Conservation (phyloP, 2,888 invertebrate genomes). For the Crossocerus cetratus region DNA sequence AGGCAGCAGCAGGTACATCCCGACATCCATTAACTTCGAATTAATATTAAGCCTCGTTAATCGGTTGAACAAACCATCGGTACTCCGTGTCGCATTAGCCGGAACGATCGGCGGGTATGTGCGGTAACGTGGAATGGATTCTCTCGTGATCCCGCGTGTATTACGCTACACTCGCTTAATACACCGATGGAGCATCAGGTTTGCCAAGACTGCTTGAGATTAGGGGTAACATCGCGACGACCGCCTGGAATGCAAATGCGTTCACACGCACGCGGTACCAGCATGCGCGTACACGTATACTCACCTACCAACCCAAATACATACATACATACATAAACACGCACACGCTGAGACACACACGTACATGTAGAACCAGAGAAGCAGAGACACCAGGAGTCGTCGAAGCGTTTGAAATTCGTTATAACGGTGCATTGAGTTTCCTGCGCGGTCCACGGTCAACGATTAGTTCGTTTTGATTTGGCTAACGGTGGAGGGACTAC, state of each 20-base stretch:
- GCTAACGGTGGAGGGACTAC: not conserved
- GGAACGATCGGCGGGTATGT: too few species aligned
- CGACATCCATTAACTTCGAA: too few species aligned
- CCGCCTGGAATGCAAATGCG: conserved; percentile 26
- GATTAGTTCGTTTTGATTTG: conserved; percentile 35
- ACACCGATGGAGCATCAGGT: too few species aligned
- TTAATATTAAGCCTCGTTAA: too few species aligned
- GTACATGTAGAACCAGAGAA: conserved; percentile 17
- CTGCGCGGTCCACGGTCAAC: conserved; percentile 32
- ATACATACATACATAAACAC: conserved; percentile 29
- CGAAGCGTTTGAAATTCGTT: conserved; percentile 47
- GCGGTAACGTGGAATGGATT: too few species aligned
- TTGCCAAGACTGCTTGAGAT: too few species aligned
- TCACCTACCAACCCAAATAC: not conserved
- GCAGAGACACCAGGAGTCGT: conserved; percentile 33
- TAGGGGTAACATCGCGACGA: not conserved
- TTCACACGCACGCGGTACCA: conserved; percentile 15
- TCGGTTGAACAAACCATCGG: too few species aligned
- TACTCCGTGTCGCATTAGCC: too few species aligned
- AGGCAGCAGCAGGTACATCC: too few species aligned
- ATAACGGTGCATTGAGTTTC: conserved; percentile 34
- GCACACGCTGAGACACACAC: conserved; percentile 18
- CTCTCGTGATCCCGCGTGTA: too few species aligned
- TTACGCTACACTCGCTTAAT: too few species aligned
- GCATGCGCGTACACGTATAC: conserved; percentile 2